phyloP scores from a whole-genome alignment of 2,113 vertebrate genomes.

The Cyprinodon tularosa region DNA sequence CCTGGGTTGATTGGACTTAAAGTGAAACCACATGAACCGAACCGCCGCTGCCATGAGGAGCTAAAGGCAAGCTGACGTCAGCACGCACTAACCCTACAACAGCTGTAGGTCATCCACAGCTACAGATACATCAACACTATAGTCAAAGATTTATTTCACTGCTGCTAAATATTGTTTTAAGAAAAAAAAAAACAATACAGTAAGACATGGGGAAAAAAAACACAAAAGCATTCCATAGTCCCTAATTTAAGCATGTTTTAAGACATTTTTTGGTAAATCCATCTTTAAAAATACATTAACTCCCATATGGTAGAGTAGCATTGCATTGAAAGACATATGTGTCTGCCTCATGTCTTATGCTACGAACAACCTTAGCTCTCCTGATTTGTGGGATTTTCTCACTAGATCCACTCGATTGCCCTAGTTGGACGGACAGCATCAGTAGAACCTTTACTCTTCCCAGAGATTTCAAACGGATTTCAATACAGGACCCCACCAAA shows the following conservation, averaged over 20 bases:
- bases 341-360: too few species aligned
- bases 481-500: too few species aligned
- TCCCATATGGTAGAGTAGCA: too few species aligned
- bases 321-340: too few species aligned
- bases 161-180: not conserved
- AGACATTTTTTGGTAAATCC: too few species aligned
- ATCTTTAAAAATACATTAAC: too few species aligned
- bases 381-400: not conserved
- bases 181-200: not conserved
- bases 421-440: not conserved
- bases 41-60: constrained; percentile 37
- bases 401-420: not conserved
- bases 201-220: not conserved
- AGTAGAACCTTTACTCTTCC: not conserved
- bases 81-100: not conserved
- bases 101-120: not conserved
- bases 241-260: too few species aligned
- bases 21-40: constrained; percentile 77
- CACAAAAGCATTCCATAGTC: not conserved
- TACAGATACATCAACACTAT: not conserved
- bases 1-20: constrained; percentile 76
- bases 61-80: not conserved
- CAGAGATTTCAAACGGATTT: too few species aligned
- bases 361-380: not conserved
- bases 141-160: too few species aligned